A percentile compares a stretch with the other conserved stretches of the same genome.
Evolutionary conservation across 2,113 vertebrate genomes (phyloP).

Genomic region (Nesoenas mayeri): DNA sequence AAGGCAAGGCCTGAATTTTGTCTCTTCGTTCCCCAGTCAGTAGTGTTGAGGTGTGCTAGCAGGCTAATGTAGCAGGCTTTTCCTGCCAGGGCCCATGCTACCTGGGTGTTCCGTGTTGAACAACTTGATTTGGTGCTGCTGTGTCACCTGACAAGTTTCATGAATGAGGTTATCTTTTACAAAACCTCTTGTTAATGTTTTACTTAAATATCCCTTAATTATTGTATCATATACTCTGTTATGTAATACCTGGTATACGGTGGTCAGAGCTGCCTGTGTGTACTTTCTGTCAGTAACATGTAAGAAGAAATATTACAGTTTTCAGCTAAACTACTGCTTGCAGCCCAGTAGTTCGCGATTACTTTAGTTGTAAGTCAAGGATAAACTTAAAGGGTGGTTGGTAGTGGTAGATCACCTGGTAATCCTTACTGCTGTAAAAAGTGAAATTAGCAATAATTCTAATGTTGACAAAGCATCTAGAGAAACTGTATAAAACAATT

Average conservation of each 20-base stretch:
- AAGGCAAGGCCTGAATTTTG: neutral
- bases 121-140: neutral
- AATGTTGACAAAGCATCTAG: neutral
- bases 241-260: fast-evolving
- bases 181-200: neutral
- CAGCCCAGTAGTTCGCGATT: neutral
- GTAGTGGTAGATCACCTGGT: neutral
- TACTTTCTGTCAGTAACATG: neutral
- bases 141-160: fast-evolving
- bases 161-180: neutral
- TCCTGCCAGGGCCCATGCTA: neutral
- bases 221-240: neutral
- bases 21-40: neutral
- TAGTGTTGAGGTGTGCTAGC: neutral
- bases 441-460: neutral
- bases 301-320: neutral
- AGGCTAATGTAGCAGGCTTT: neutral
- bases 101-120: neutral
- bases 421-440: neutral
- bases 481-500: neutral
- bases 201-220: neutral
- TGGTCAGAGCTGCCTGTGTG: neutral
- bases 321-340: neutral
- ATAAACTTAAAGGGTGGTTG: neutral
- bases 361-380: neutral